Percentiles rank a stretch among this genome's conserved stretches.
Evolutionary conservation across 2,113 vertebrate species (phyloP).

Genomic region (Pogona vitticeps): DNA sequence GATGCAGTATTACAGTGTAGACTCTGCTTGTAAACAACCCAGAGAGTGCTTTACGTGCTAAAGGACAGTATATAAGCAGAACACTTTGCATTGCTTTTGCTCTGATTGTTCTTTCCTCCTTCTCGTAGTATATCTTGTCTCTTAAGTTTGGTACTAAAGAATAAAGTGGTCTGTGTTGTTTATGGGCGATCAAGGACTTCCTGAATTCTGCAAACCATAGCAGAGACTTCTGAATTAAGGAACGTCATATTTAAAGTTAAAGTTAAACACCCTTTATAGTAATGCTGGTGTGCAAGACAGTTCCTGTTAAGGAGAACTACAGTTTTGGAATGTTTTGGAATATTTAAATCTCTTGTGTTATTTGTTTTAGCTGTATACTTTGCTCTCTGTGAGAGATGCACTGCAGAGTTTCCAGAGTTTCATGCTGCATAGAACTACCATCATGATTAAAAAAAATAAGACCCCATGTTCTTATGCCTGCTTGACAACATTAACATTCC

Average conservation of each 20-base stretch:
- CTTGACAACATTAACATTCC: constrained; percentile 44
- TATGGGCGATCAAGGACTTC: neutral
- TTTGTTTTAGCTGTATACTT: neutral
- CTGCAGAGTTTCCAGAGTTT: constrained; percentile 9
- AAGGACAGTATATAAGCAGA: no score
- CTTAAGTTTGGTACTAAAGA: neutral
- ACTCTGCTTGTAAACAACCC: no score
- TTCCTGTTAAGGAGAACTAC: neutral
- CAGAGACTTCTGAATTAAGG: neutral
- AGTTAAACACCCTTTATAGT: neutral
- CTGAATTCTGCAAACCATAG: neutral
- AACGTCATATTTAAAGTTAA: neutral
- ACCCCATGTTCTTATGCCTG: neutral
- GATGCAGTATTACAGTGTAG: no score
- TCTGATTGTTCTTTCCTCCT: neutral
- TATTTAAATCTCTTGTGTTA: neutral
- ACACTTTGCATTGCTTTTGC: no score
- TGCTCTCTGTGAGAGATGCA: neutral
- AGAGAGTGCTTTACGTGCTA: no score
- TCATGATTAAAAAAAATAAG: constrained; percentile 33
- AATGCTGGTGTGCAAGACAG: neutral
- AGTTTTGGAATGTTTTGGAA: neutral
- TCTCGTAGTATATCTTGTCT: no score
- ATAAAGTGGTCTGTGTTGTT: neutral
- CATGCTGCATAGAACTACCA: neutral